phyloP scores from a whole-genome alignment of 1,140 invertebrate species.

The Proctacanthus coquilletti region DNA sequence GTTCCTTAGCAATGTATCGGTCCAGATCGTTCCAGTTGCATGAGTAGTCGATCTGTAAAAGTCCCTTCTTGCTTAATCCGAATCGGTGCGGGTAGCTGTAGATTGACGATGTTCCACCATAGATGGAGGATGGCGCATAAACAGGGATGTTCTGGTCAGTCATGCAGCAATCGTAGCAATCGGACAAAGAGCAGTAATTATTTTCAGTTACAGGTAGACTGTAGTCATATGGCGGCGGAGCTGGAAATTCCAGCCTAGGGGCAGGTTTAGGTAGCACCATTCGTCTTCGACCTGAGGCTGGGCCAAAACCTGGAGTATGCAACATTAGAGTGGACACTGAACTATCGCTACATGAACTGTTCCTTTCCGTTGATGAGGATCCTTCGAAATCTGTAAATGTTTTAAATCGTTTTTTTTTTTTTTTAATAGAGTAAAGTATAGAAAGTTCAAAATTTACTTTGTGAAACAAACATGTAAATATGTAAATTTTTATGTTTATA shows the following conservation, averaged over 20 bases:
- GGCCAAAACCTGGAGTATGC: not conserved
- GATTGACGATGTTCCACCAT: slow-evolving; percentile 15
- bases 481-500: too few relatives aligned
- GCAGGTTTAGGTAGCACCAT: slow-evolving; percentile 8
- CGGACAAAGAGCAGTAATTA: slow-evolving; percentile 22
- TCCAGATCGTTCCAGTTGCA: slow-evolving; percentile 47
- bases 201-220: slow-evolving; percentile 22
- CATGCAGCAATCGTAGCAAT: slow-evolving; percentile 25
- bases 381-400: not conserved
- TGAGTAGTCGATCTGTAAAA: slow-evolving; percentile 52
- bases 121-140: slow-evolving; percentile 18
- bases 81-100: slow-evolving; percentile 30
- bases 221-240: slow-evolving; percentile 24
- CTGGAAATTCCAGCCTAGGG: slow-evolving; percentile 22
- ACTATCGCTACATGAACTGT: slow-evolving; percentile 2
- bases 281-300: not conserved
- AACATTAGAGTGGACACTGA: slow-evolving; percentile 1
- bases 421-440: too few relatives aligned
- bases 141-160: not conserved
- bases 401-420: too few relatives aligned
- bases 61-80: slow-evolving; percentile 44
- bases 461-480: too few relatives aligned
- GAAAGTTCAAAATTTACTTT: too few relatives aligned
- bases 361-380: slow-evolving; percentile 1
- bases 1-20: slow-evolving; percentile 39